These are phyloP conservation scores for Urocyon cinereoargenteus DNA, from an alignment of 2,797 vertebrate genomes.

Conservation along the genomic window DNA sequence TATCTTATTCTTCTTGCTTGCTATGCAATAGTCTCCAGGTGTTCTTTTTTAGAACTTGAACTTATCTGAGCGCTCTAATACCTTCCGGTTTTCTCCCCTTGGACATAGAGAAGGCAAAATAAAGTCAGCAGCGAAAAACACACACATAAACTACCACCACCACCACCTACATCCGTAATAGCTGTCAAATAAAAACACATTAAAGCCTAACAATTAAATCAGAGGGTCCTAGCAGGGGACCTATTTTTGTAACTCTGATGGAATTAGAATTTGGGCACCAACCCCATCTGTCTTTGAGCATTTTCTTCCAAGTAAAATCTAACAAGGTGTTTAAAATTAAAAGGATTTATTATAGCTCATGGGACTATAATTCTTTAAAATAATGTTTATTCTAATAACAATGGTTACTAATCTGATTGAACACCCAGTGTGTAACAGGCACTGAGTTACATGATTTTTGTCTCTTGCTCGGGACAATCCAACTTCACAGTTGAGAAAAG, in stretches of 20 bases:
- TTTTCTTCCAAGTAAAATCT: background rate
- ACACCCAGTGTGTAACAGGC: background rate
- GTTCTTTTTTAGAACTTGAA: background rate
- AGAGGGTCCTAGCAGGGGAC: background rate
- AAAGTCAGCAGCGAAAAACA: background rate
- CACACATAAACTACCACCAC: background rate
- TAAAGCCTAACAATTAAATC: background rate
- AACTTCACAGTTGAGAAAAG: background rate
- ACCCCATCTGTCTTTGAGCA: background rate
- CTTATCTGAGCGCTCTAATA: background rate
- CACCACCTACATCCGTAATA: background rate
- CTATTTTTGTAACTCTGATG: background rate
- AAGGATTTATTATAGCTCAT: background rate
- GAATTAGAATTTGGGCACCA: background rate
- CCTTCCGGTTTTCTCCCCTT: background rate
- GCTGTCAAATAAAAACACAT: background rate
- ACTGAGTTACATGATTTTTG: background rate
- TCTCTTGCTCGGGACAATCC: background rate
- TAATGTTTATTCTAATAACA: background rate
- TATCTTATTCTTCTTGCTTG: background rate
- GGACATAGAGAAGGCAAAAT: constrained; percentile 9
- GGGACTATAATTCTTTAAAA: background rate
- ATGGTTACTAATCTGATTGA: background rate
- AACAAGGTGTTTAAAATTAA: background rate
- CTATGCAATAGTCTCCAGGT: constrained; percentile 4